Percentiles rank a stretch among this genome's conserved stretches.
These are phyloP conservation scores for Vireo altiloquus DNA, from an alignment of 2,113 vertebrate species.

Conservation along the genomic window DNA sequence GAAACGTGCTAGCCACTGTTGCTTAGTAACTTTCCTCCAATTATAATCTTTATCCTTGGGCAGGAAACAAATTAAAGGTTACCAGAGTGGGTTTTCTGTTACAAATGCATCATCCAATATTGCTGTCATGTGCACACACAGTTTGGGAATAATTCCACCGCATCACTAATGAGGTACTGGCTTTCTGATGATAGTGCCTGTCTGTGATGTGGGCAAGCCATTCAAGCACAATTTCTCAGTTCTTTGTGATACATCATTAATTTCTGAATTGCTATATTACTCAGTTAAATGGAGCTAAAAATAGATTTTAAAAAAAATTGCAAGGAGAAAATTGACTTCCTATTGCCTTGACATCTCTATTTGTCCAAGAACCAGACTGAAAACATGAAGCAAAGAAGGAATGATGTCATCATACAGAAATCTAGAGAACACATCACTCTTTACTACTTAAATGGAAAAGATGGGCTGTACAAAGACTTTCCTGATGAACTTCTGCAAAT, in stretches of 20 bases:
- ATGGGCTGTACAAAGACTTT: neutral
- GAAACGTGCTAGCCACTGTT: slow-evolving; percentile 35
- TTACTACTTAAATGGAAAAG: neutral
- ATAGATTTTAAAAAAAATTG: neutral
- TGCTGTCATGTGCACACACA: neutral
- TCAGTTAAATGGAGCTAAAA: neutral
- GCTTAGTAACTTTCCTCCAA: slow-evolving; percentile 28
- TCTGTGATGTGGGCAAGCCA: neutral
- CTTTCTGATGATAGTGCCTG: neutral
- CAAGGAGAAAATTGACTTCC: neutral
- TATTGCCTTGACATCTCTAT: neutral
- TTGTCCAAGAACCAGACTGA: neutral
- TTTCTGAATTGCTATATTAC: neutral
- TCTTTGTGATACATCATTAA: neutral
- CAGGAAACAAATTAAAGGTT: slow-evolving; percentile 27
- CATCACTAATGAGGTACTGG: neutral
- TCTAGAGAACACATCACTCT: neutral
- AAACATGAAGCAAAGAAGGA: neutral
- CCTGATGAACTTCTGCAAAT: neutral
- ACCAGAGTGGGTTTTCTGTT: slow-evolving; percentile 21
- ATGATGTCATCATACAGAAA: neutral
- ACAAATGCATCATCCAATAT: neutral
- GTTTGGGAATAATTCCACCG: neutral
- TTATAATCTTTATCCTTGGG: slow-evolving; percentile 20
- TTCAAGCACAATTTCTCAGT: neutral